Evolutionary conservation across 2,113 vertebrate species (phyloP).

Genomic region (Festucalex cinctus): DNA sequence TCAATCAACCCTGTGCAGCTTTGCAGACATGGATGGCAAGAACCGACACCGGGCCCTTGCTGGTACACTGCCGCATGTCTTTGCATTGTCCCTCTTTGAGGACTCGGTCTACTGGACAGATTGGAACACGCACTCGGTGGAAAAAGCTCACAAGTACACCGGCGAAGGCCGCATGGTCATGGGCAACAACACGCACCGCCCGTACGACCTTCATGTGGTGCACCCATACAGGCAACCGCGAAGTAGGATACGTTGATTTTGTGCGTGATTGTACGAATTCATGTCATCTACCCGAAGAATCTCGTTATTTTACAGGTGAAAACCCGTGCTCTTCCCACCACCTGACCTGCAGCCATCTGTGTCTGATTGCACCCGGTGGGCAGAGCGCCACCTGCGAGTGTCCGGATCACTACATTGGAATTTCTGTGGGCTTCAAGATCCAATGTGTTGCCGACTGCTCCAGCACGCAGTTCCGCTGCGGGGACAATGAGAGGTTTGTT

Average conservation of each 20-base stretch:
- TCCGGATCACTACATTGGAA: slow-evolving; percentile 66
- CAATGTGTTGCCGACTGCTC: slow-evolving; percentile 72
- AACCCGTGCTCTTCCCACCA: slow-evolving; percentile 64
- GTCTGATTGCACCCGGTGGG: slow-evolving; percentile 67
- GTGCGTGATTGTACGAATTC: background rate
- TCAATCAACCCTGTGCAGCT: slow-evolving; percentile 39
- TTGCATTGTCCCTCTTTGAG: slow-evolving; percentile 65
- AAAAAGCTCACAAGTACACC: slow-evolving; percentile 70
- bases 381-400: slow-evolving; percentile 56
- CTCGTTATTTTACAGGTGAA: slow-evolving; percentile 36
- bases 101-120: slow-evolving; percentile 72
- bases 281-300: too few species aligned
- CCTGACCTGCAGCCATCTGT: slow-evolving; percentile 68
- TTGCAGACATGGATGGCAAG: slow-evolving; percentile 68
- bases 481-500: slow-evolving; percentile 67
- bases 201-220: slow-evolving; percentile 63
- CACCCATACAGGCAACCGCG: slow-evolving; percentile 70
- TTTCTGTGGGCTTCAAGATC: slow-evolving; percentile 58
- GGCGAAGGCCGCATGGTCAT: slow-evolving; percentile 59
- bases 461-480: slow-evolving; percentile 73
- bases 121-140: slow-evolving; percentile 70
- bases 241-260: slow-evolving; percentile 36
- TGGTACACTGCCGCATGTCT: slow-evolving; percentile 66
- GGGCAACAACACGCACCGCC: slow-evolving; percentile 72
- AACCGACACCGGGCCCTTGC: slow-evolving; percentile 65